Base-by-base conservation (phyloP, 2,797 vertebrate species). In the Microchirus variegatus region DNA sequence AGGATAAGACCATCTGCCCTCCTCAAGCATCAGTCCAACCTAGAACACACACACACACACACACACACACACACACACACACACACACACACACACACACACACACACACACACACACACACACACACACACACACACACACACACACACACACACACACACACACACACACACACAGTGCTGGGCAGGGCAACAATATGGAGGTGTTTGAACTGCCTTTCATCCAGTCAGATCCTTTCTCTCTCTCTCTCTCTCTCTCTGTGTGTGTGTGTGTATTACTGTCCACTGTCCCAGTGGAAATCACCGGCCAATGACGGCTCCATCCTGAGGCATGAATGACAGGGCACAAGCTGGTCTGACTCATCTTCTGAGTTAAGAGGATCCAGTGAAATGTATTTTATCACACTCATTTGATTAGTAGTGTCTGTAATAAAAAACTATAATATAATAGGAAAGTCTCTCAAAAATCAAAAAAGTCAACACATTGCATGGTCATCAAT, bases 1-100 rank as follows among this genome's bases (percentile, higher is more conserved):
- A 88, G 89, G 86, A 87, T 88, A 78, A 86, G 87, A 45, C 93
- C 93, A 93, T 94, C 93, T 94, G 93, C 87, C 90, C 80, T 64
- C 74, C 70, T 69, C 47, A 62, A 40, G 65, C 80, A 78, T 75
- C 83, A 87, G 80, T 85, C 83, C 84, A 67, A 86, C 70, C 83
- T 78, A 78, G 69, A 85, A 70, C 72, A 72, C 65, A 79, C 66
- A 67, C 70, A 71, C 61, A 67, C 45, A 70, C 41, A 58, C 59
- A 69, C 66, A 48, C 67, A 75, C 78, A 65, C 67, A 76, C 65
- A 72, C 55, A 67, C 55, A 55, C 45, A 50, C 66, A 69, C 52
- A 69, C 58, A 49, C 61, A 45, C 48, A 16, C 58, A 35, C 42
- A 47, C 56, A 71, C 63, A 61, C 73, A 59, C 64, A 49, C 66